Base-by-base conservation (phyloP, 2,797 vertebrate genomes). In the Hapalemur alaotrensis region DNA sequence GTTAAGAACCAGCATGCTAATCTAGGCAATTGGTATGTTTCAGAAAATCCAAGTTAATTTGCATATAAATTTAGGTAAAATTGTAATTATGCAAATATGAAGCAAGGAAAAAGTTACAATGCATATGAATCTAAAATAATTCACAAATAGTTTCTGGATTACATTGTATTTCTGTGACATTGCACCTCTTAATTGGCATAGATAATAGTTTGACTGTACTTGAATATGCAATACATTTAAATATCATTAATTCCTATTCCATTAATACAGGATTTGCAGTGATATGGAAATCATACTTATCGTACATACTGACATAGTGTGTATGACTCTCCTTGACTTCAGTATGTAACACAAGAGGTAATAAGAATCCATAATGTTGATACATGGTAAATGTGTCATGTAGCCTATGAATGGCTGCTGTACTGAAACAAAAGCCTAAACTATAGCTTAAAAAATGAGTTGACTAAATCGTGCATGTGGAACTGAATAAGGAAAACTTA, bases 61-160 rank as follows among this genome's bases (percentile, higher is more conserved):
- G 91, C 85, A 93, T 85, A 50, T 65, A 95, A 89, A 85, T 96
- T 97, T 95, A 94, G 73, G 50, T 95, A 85, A 93, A 94, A 91
- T 79, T 91, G 8, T 50, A 92, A 97, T 95, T 95, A 91, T 93
- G 80, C 72, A 96, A 89, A 96, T 91, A 95, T 70, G 63, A 94
- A 95, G 25, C 63, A 92, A 89, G 25, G 70, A 70, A 89, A 93
- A 73, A 92, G 17, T 95, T 69, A 14, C 65, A 78, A 73, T 89
- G 73, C 79, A 86, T 95, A 67, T 79, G 50, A 97, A 91, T 93
- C 50, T 75, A 95, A 91, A 95, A 73, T 52, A 96, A 91, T 65
- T 35, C 73, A 91, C 75, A 88, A 95, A 85, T 63, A 38, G 23
- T 65, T 95, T 89, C 79, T 91, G 50, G 59, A 85, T 88, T 67